Base-by-base conservation (phyloP, 37 sponge, comb jelly and placozoan species). In the Aplysina aerophoba region DNA sequence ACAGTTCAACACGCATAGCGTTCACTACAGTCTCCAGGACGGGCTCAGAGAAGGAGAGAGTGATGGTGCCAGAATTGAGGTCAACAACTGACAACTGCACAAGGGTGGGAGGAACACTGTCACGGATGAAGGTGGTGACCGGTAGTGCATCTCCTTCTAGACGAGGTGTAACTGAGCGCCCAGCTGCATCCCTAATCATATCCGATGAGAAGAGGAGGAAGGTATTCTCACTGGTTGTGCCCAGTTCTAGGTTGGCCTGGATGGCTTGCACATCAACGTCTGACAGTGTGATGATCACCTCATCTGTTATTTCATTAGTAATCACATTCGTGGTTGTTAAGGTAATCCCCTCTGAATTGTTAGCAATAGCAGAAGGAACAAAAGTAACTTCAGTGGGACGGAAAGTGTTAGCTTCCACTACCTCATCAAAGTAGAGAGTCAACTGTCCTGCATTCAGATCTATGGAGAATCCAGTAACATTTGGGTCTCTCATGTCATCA, bases 1-100 rank as follows among this genome's bases (percentile, higher is more conserved):
- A 82, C 41, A 95, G 82, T 19, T 93, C 90, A 34, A 95, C 85
- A 22, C 56, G 53, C 0, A 31, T 34, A 34, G 89, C 86, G 36
- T 64, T 40, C 27, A 90, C 60, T 36, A 69, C 33, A 8, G 72
- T 55, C 5, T 79, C 39, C 72, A 87, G 71, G 74, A 95, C 83
- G 22, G 96, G 96, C 37, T 95, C 93, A 39, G 96, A 95, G 74
- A 95, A 95, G 24, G 75, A 61, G 41, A 95, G 93, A n/a, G 79
- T 80, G 24, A 95, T 83, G 25, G 56, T 55, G 2, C 85, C 85
- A 14, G 41, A 79, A 82, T 88, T 92, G 33, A 88, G 65, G 60
- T 95, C 53, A 73, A 91, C 87, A 34, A 63, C 73, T 19, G 33
- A 55, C 62, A 95, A 95, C 17, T 68, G 33, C 1, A 69, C 25